A percentile compares a stretch with the other conserved stretches of the same genome.
These are phyloP conservation scores for Anagyrus pseudococci DNA, from an alignment of 2,888 invertebrate genomes.

Conservation along the genomic window DNA sequence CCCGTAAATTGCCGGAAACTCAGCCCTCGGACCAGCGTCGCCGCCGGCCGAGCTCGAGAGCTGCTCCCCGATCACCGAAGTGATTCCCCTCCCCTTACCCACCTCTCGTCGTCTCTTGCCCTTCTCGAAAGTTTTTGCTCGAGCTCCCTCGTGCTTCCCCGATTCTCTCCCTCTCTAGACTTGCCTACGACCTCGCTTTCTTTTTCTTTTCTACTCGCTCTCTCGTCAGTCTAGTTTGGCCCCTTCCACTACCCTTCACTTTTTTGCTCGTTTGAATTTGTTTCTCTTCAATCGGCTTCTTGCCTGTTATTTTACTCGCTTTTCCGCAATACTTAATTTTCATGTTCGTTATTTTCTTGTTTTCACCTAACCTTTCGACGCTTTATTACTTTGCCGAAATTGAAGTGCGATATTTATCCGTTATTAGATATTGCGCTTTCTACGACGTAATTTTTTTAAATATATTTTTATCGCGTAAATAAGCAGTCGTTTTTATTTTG, in stretches of 20 bases:
- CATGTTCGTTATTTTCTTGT: not conserved
- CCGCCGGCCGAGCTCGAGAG: constrained; percentile 6
- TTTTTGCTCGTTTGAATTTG: constrained; percentile 6
- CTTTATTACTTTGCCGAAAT: no score
- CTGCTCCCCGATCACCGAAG: not conserved
- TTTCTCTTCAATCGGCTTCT: not conserved
- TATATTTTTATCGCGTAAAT: no score
- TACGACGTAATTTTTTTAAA: no score
- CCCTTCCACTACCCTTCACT: not conserved
- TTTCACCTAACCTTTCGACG: not conserved
- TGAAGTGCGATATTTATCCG: no score
- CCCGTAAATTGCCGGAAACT: constrained; percentile 51
- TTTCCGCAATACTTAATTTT: not conserved
- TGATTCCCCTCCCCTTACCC: no score
- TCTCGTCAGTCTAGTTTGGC: not conserved
- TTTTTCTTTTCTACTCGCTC: not conserved
- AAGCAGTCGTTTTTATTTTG: no score
- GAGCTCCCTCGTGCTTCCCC: constrained; percentile 22
- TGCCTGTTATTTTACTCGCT: not conserved
- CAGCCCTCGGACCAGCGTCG: not conserved
- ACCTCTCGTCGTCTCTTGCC: no score
- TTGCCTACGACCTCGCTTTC: not conserved
- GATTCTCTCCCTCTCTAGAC: constrained; percentile 10
- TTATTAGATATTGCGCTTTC: no score
- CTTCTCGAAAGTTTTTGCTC: constrained; percentile 34